Base-by-base conservation (phyloP, 1,140 invertebrate genomes). In the Trachymyrmex septentrionalis region DNA sequence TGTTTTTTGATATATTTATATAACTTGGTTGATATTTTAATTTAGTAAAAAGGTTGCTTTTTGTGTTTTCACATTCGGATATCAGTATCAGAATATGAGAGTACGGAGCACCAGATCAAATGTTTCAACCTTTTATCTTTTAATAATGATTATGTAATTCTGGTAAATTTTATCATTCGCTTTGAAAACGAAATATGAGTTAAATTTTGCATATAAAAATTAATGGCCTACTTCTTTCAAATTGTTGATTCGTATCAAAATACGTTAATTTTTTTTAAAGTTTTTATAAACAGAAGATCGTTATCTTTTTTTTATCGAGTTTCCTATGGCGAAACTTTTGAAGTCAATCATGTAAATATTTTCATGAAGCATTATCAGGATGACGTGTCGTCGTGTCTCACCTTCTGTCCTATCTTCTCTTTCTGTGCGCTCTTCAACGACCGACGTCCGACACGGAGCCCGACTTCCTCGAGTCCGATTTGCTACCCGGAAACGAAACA, bases 381-480 rank as follows among this genome's bases (percentile, higher is more conserved):
- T 81, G 88, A 38, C 55, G 77, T 77, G 34, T 69, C 85, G 21
- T 87, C 27, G 66, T 75, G 86, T 87, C 86, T 87, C 85, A 90
- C 85, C 84, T 86, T 91, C 87, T 88, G 64, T 85, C 86, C 84
- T 76, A 61, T 73, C 85, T 88, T 92, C 86, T 88, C 82, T 89
- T 92, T 91, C 87, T 85, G 82, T 90, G 85, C 77, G 87, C 85
- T 91, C 88, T 91, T 91, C 86, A 89, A 91, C 90, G 87, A 88
- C 69, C 78, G 88, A 92, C 87, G 78, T 84, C 66, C 44, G 86
- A 91, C 89, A 87, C 86, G 88, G 82, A 90, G 86, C 92, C 86
- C 91, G 89, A 90, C 90, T 92, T 92, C 87, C 91, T 88, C 88
- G 87, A 86, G 91, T 89, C 90, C 92, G 91, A 88, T 93, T 87